These are phyloP conservation scores for Myripristis jacobus DNA, from an alignment of 2,797 vertebrate species.

Conservation along the genomic window DNA sequence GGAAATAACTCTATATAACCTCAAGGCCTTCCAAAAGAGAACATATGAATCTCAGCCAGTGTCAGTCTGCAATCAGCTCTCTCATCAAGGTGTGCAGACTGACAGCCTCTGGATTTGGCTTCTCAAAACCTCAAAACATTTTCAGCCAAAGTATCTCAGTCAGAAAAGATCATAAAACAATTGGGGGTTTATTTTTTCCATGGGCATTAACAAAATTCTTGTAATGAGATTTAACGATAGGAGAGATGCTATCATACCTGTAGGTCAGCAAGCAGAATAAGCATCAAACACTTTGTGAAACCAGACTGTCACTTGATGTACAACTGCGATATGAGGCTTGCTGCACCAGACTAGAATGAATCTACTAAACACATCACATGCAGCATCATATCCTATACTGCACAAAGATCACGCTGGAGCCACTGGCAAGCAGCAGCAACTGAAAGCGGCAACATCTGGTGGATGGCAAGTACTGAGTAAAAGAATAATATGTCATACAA, in stretches of 20 bases:
- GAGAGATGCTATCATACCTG: neutral
- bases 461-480: neutral
- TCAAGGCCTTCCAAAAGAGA: no score
- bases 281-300: neutral
- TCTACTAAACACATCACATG: neutral
- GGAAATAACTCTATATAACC: no score
- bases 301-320: slow-evolving; percentile 15
- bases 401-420: slow-evolving; percentile 2
- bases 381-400: neutral
- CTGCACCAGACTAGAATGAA: neutral
- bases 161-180: no score
- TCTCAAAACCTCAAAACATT: neutral
- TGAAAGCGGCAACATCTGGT: slow-evolving; percentile 41
- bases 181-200: neutral
- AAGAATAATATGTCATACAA: neutral
- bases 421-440: slow-evolving; percentile 17
- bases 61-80: no score
- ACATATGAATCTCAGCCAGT: no score
- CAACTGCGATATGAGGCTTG: neutral
- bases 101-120: no score
- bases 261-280: neutral
- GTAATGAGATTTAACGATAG: neutral
- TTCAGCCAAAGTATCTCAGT: neutral
- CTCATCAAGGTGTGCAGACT: no score
- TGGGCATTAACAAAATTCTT: neutral